Evolutionary conservation across 2,888 invertebrate genomes (phyloP).

Genomic region (Drosophila meridiana): DNA sequence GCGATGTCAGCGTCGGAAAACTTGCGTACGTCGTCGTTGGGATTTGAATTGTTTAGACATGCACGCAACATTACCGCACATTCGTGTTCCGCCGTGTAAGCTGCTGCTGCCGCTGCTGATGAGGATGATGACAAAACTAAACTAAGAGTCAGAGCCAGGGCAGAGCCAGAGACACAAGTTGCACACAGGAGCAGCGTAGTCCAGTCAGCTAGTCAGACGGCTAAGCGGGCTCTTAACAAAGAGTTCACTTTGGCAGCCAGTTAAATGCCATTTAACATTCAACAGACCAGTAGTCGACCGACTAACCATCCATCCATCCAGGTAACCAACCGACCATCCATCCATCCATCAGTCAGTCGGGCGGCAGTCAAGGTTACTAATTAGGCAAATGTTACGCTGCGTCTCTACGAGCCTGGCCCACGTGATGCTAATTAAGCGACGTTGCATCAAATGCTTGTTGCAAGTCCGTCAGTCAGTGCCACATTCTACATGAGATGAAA

Average conservation of each 20-base stretch:
- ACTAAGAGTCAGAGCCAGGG: slow-evolving; percentile 14
- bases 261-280: slow-evolving; percentile 56
- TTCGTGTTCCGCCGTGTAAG: slow-evolving; percentile 56
- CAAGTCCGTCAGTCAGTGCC: slow-evolving; percentile 20
- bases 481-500: slow-evolving; percentile 50
- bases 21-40: slow-evolving; percentile 65
- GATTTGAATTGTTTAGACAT: slow-evolving; percentile 72
- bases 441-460: slow-evolving; percentile 61
- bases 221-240: slow-evolving; percentile 36
- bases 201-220: slow-evolving; percentile 21
- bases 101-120: slow-evolving; percentile 7
- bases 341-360: slow-evolving; percentile 44
- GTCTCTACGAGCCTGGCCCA: slow-evolving; percentile 30
- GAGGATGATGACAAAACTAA: slow-evolving; percentile 44
- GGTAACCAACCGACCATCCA: slow-evolving; percentile 10
- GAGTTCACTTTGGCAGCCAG: slow-evolving; percentile 42
- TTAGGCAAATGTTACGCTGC: slow-evolving; percentile 60
- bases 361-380: slow-evolving; percentile 72
- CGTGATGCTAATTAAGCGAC: slow-evolving; percentile 76
- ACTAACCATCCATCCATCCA: slow-evolving; percentile 16
- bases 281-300: slow-evolving; percentile 15
- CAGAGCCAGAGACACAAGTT: slow-evolving; percentile 13
- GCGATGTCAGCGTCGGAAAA: slow-evolving; percentile 46
- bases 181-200: slow-evolving; percentile 1
- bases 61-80: slow-evolving; percentile 75